Evolutionary conservation across 2,888 invertebrate genomes (phyloP), one percentile per base, ranked within the genome.

Genomic region (Harpalus rubripes): DNA sequence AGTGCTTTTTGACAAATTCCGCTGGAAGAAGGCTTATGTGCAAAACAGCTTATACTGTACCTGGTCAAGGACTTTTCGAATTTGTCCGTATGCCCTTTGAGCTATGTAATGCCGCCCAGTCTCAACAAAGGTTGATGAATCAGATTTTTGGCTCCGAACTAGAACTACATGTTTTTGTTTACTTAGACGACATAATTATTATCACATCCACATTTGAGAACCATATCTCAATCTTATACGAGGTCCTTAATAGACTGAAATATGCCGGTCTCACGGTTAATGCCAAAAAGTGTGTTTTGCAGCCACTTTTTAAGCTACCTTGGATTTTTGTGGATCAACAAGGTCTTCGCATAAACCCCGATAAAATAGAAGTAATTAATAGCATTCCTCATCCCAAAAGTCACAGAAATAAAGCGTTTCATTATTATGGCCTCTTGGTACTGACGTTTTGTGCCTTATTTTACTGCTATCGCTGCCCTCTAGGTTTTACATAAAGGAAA

Each of bases 351-450:
- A 88, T 88, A 0, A 87, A 89, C 79, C 88, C 88, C 0, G 87
- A 87, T 1, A 89, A 89, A 85, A 85, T 89, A 7, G 58, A 74
- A 0, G 84, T 87, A 12, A 88, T 88, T 85, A 76, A 87, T 7
- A 87, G 88, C 84, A 88, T 87, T 86, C 87, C 88, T 3, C 84
- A 74, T 1, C 88, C 88, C 0, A 58, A 18, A 16, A 88, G 79
- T 87, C 7, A 89, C 88, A 0, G 87, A 88, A 85, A 52, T 88
- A 5, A 88, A 88, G 84, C 72, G 88, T 15, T 88, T 89, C 78
- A 61, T 88, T 0, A 89, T 88, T 4, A 84, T 89, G 74, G 86
- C 87, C 81, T 86, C 86, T 4, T 89, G 88, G 87, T 88, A 88
- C 72, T 61, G 88, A 68, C 84, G 87, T 12, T 89, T 88, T 72